Evolutionary conservation across 1,140 invertebrate genomes (phyloP).

Genomic region (Sitophilus oryzae): DNA sequence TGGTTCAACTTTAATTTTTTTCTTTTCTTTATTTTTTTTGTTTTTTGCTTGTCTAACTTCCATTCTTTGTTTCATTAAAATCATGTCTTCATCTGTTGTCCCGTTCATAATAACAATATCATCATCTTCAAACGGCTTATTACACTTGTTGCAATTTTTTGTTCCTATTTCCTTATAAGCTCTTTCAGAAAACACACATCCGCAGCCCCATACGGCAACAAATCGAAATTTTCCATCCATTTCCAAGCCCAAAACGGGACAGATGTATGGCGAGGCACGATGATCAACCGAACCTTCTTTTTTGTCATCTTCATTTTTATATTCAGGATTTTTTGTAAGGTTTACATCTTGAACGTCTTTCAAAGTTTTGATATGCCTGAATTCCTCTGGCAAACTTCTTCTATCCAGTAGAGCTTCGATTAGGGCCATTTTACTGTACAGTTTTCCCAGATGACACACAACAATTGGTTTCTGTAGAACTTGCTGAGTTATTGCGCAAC

Average conservation of each 20-base stretch:
- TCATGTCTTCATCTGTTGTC: conserved; percentile 66
- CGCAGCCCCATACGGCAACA: conserved; percentile 87
- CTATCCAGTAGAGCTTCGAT: conserved; percentile 86
- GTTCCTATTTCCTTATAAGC: conserved; percentile 87
- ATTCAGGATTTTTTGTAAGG: conserved; percentile 82
- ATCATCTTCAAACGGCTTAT: conserved; percentile 63
- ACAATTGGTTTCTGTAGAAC: conserved; percentile 81
- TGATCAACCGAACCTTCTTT: conserved; percentile 78
- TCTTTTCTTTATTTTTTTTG: conserved; percentile 63
- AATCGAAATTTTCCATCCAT: conserved; percentile 97
- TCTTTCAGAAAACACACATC: conserved; percentile 94
- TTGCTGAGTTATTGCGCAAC: conserved; percentile 88
- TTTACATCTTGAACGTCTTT: conserved; percentile 89
- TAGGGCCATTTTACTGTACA: conserved; percentile 93
- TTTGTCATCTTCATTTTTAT: conserved; percentile 64
- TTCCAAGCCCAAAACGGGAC: conserved; percentile 89
- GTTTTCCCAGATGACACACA: conserved; percentile 81
- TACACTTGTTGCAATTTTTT: conserved; percentile 72
- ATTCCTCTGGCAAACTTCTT: conserved; percentile 58
- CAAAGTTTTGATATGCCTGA: conserved; percentile 76
- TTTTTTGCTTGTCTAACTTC: conserved; percentile 54
- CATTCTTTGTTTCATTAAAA: conserved; percentile 60
- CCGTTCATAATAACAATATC: conserved; percentile 87
- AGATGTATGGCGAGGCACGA: conserved; percentile 81
- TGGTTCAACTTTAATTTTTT: conserved; percentile 8